Percentiles rank a stretch among this genome's conserved stretches.
Conservation (phyloP, 1,140 invertebrate species). For the Eupristina koningsbergeri region DNA sequence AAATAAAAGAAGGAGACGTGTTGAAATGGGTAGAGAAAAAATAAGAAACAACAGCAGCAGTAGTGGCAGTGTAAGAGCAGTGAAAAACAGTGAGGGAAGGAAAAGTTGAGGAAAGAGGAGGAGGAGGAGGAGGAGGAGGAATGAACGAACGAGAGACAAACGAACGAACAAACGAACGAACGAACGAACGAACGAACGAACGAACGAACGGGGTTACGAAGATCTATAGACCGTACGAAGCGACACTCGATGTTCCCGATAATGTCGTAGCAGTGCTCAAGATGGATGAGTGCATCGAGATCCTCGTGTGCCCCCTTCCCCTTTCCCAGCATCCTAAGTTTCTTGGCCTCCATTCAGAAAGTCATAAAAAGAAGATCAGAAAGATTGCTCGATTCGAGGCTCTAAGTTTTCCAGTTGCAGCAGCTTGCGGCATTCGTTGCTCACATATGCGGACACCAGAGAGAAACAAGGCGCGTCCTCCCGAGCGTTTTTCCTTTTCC, state of each 20-base stretch:
- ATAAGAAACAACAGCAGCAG: neutral
- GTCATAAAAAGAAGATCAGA: conserved; percentile 45
- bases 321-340: conserved; percentile 1
- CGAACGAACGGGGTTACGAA: conserved; percentile 44
- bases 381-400: conserved; percentile 41
- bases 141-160: too few relatives aligned
- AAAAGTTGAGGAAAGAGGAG: neutral
- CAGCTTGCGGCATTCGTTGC: neutral
- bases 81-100: neutral
- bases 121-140: too few relatives aligned
- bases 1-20: neutral
- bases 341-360: conserved; percentile 47
- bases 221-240: conserved; percentile 46
- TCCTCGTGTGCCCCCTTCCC: neutral
- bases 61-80: neutral
- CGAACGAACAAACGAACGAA: too few relatives aligned
- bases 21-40: neutral
- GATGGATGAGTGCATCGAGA: conserved; percentile 48
- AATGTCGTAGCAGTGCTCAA: conserved; percentile 49
- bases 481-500: neutral
- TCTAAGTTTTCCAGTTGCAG: conserved; percentile 21
- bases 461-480: neutral
- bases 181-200: too few relatives aligned
- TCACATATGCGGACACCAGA: neutral
- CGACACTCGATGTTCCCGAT: conserved; percentile 48